Evolutionary conservation across 2,888 invertebrate species (phyloP).

Genomic region (Thymelicus lineola): DNA sequence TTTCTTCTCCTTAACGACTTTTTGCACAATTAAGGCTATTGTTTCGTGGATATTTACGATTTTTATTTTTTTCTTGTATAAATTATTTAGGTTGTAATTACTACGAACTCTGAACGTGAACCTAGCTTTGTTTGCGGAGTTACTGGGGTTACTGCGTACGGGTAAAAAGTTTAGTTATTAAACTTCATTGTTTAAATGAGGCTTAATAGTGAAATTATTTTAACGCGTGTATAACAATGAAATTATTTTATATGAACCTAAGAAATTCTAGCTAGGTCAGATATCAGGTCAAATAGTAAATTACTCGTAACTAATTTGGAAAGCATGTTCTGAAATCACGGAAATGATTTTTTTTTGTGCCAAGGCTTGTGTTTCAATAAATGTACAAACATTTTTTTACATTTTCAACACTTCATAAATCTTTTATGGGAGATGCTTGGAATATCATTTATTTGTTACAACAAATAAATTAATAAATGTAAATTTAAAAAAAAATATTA

Average conservation of each 20-base stretch:
- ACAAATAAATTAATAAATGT: neutral
- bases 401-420: no score
- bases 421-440: no score
- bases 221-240: neutral
- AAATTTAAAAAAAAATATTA: neutral
- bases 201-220: neutral
- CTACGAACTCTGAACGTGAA: constrained; percentile 17
- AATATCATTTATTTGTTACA: no score
- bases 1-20: constrained; percentile 36
- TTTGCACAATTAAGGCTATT: constrained; percentile 38
- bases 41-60: constrained; percentile 34
- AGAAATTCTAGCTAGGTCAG: neutral
- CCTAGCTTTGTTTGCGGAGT: constrained; percentile 4
- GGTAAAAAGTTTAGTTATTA: constrained; percentile 10
- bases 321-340: no score
- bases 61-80: constrained; percentile 29
- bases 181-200: constrained; percentile 9
- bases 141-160: constrained; percentile 6
- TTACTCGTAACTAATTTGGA: no score
- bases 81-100: constrained; percentile 32
- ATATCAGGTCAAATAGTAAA: no score
- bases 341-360: no score
- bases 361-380: no score
- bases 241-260: neutral
- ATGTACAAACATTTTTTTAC: no score